Conservation (phyloP, 1,140 invertebrate genomes). For the Orussus abietinus region DNA sequence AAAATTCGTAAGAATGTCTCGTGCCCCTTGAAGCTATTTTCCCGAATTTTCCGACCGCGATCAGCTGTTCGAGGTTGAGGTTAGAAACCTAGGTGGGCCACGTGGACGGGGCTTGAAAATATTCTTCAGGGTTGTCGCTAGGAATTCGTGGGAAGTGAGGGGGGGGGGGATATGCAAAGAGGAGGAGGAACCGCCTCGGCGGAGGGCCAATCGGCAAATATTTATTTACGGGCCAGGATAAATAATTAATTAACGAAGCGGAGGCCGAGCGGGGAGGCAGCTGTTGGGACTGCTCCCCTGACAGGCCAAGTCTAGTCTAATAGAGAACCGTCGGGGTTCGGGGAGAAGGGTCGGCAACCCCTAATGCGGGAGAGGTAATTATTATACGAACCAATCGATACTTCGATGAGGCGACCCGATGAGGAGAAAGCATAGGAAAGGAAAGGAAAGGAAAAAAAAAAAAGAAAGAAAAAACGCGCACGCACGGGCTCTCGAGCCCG, state of each 20-base stretch:
- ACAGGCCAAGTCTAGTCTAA: conserved; percentile 2
- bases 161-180: too few species aligned
- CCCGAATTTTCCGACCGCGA: too few species aligned
- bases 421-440: conserved; percentile 12
- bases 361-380: conserved; percentile 28
- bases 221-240: conserved; percentile 17
- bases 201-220: conserved; percentile 17
- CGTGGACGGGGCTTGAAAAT: too few species aligned
- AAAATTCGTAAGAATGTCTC: too few species aligned
- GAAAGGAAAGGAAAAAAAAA: conserved; percentile 5
- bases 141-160: too few species aligned
- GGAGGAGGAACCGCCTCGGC: too few species aligned
- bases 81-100: too few species aligned
- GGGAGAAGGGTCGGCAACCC: conserved; percentile 8
- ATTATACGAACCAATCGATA: conserved; percentile 29
- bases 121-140: too few species aligned
- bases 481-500: background rate
- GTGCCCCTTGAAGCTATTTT: too few species aligned
- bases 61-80: too few species aligned
- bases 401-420: conserved; percentile 11
- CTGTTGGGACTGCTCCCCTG: conserved; percentile 1
- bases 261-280: conserved; percentile 5
- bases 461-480: background rate
- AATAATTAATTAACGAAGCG: conserved; percentile 19
- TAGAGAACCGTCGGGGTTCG: conserved; percentile 1